phyloP scores from a whole-genome alignment of 92 coral and sea anemone species.

The Bergia puertoricense region DNA sequence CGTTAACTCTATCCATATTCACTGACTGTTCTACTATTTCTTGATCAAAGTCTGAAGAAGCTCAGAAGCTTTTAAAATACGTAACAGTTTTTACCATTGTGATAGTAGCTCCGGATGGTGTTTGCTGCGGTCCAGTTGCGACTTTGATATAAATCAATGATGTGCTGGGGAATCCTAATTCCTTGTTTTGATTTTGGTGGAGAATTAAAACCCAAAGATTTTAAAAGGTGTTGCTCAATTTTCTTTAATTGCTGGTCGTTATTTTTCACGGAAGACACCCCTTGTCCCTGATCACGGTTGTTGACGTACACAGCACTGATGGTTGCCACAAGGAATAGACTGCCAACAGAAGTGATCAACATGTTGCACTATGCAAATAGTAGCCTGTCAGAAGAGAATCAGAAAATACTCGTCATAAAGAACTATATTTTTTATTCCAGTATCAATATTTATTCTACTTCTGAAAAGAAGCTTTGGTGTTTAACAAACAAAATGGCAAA shows the following conservation, averaged over 20 bases:
- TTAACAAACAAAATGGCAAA: slow-evolving; percentile 13
- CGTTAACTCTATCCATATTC: neutral
- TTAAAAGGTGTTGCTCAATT: slow-evolving; percentile 39
- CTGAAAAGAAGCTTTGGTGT: no score
- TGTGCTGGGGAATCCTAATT: no score
- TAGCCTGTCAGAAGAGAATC: no score
- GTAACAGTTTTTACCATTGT: no score
- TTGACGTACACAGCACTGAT: slow-evolving; percentile 35
- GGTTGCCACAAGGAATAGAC: slow-evolving; percentile 31
- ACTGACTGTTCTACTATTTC: no score
- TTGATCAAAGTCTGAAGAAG: no score
- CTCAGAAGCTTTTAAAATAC: neutral
- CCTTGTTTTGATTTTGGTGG: slow-evolving; percentile 51
- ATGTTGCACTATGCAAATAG: no score
- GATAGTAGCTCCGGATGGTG: no score
- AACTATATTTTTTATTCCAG: neutral
- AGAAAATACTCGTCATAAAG: neutral
- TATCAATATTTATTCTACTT: neutral
- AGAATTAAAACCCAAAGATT: slow-evolving; percentile 68
- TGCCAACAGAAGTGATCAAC: no score
- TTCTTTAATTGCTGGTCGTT: slow-evolving; percentile 54
- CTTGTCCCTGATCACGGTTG: neutral
- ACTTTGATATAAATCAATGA: no score
- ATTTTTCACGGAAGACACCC: slow-evolving; percentile 35
- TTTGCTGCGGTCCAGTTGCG: no score